Conservation (phyloP, 2,797 vertebrate species). For the Propithecus perrieri region DNA sequence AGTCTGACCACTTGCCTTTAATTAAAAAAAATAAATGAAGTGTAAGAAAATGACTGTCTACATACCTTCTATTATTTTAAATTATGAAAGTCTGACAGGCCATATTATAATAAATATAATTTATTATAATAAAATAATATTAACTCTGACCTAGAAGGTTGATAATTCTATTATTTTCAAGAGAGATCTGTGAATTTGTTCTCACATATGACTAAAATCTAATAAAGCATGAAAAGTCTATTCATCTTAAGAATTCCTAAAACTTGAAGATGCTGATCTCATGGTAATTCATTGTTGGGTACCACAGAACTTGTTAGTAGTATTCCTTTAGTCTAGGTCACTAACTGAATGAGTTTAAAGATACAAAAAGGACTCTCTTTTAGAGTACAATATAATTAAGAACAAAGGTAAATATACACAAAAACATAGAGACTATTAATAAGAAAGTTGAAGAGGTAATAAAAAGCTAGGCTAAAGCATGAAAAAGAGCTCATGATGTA, state of each 20-base stretch:
- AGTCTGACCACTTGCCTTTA: conserved; percentile 95
- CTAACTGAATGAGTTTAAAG: background rate
- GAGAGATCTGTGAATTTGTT: conserved; percentile 28
- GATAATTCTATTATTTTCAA: conserved; percentile 54
- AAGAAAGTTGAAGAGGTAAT: background rate
- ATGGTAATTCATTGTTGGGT: background rate
- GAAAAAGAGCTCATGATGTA: background rate
- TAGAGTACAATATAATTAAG: background rate
- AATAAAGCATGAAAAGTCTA: background rate
- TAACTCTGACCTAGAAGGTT: background rate
- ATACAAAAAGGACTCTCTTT: background rate
- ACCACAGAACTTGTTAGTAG: background rate
- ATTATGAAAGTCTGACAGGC: background rate
- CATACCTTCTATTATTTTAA: background rate
- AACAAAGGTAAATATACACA: background rate
- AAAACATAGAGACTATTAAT: background rate
- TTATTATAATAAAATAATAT: background rate
- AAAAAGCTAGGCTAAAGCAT: background rate
- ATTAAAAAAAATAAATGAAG: conserved; percentile 56
- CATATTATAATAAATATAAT: background rate
- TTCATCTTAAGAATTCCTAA: background rate
- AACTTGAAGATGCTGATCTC: background rate
- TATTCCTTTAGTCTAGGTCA: background rate
- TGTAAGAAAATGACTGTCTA: conserved; percentile 11
- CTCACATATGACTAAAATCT: conserved; percentile 9